Base-by-base conservation (phyloP, 2,888 invertebrate genomes). In the Papilio protenor region DNA sequence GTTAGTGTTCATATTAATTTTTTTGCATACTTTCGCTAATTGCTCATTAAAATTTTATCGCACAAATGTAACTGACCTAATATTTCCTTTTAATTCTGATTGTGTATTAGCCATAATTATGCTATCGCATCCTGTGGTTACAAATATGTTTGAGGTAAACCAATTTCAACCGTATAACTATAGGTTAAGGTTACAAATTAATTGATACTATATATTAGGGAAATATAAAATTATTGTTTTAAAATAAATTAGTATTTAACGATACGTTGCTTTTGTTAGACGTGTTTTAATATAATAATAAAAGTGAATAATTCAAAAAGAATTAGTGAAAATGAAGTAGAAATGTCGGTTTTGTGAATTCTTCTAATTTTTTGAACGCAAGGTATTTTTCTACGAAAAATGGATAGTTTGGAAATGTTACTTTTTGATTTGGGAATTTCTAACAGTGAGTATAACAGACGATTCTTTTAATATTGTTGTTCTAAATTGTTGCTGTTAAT, bases 101-200 rank as follows among this genome's bases (percentile, higher is more conserved):
- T 85, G 76, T 78, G 83, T 81, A 80, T 87, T 86, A 85, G 81
- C 77, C 77, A 77, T 84, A 87, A 85, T 84, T 84, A 81, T 80
- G 77, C 81, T 89, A 88, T 88, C 89, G 8, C 83, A 81, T 88
- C 88, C 88, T 86, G 86, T 82, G 40, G 75, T 64, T 59, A 55
- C 33, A 59, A 52, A 8, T 23, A 40, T 33, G 8, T 2, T 10
- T 1, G 11, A 4, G 4, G 1, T 16, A n/a, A 27, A 52, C 3
- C 6, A 79, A 77, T 78, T 49, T 76, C 40, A 71, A 74, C 76
- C 71, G 40, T 82, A 80, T 72, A 5, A 12, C 1, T 5, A 74
- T 69, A 10, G 11, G 2, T 77, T 80, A 82, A 78, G 81, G 82
- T 76, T 66, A 40, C 61, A 78, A 79, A 49, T 71, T 77, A 55